Base-by-base conservation (phyloP, 2,888 invertebrate genomes). In the Sympetrum striolatum region DNA sequence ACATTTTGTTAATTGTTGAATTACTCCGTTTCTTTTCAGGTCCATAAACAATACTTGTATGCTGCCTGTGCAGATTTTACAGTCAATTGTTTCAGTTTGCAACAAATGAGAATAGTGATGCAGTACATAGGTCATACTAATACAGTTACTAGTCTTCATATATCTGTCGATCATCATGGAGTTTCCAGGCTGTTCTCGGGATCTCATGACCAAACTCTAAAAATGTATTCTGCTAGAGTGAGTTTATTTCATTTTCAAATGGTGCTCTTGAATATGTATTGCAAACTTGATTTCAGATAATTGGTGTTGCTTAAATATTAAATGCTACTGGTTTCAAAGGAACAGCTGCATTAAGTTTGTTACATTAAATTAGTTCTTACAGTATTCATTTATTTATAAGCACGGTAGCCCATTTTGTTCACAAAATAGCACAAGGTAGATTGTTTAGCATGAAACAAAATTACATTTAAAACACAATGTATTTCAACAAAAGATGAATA, bases 11-110 rank as follows among this genome's bases (percentile, higher is more conserved):
- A 15, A 1, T 18, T 15, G 5, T 3, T 35, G 80, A 53, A n/a
- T 80, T 44, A 22, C 14, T 39, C 22, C 53, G n/a, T 91, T 92
- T 91, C 91, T 91, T 94, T 94, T 91, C 94, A 96, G 96, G 95
- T 95, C 91, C 94, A 96, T 91, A 95, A 95, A 80, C 94, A 95
- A 92, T 94, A 95, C 90, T 95, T 96, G 93, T 93, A 96, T 92
- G 96, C 96, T 0, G 96, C 96, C 0, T 95, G 96, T 91, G 95
- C 96, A 91, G 95, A 95, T 92, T 96, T 96, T 90, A 95, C 95
- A 92, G 94, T 96, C 82, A 96, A 96, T 93, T 95, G 95, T 93
- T 96, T 95, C 93, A 95, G 94, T 92, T 93, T 95, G 12, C 92
- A 92, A 8, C 95, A 95, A 31, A 95, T 95, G 5, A 94, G 94